Base-by-base conservation (phyloP, 2,797 vertebrate genomes). In the Chaunax sp. region DNA sequence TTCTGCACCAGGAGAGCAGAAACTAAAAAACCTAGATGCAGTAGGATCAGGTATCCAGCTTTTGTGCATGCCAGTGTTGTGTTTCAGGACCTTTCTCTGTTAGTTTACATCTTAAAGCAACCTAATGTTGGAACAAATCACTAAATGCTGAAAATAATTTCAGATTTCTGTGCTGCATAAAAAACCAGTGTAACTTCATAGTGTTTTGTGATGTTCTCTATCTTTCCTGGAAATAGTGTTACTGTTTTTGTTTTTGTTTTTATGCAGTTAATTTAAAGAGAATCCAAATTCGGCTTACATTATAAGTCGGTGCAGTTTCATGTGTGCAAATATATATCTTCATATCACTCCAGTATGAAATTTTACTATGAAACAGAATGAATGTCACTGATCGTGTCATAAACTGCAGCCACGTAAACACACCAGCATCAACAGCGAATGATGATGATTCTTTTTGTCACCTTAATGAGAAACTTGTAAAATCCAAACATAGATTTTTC, bases 381-480 rank as follows among this genome's bases (percentile, higher is more conserved):
- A 45, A 49, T 10, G 47, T 67, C 60, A 72, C 40, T 16, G 22
- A 43, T 56, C 19, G 43, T 16, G 41, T 40, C 30, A 18, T 43
- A 59, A 65, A 66, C 57, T 15, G 40, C 53, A 26, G 20, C 7
- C 7, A 54, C 6, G 9, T 26, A 33, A 43, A 38, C 25, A 44
- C 10, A n/a, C 35, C 3, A 50, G 13, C 35, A 16, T 55, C 15
- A 56, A 11, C 26, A 51, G 12, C 11, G 22, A 44, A n/a, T 37
- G 5, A 23, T 56, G n/a, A n/a, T n/a, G n/a, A 52, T 35, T 33
- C 11, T 30, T 61, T 54, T 59, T 74, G 35, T 66, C 78, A 79
- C 63, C 57, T 66, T n/a, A 6, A 69, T 52, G 75, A 70, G 56
- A 86, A 72, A 70, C 82, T 47, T 38, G 53, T 69, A 62, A 87